Percentiles rank a stretch among this genome's conserved stretches.
Evolutionary conservation across 2,888 invertebrate species (phyloP).

Genomic region (Harpalus rubripes): DNA sequence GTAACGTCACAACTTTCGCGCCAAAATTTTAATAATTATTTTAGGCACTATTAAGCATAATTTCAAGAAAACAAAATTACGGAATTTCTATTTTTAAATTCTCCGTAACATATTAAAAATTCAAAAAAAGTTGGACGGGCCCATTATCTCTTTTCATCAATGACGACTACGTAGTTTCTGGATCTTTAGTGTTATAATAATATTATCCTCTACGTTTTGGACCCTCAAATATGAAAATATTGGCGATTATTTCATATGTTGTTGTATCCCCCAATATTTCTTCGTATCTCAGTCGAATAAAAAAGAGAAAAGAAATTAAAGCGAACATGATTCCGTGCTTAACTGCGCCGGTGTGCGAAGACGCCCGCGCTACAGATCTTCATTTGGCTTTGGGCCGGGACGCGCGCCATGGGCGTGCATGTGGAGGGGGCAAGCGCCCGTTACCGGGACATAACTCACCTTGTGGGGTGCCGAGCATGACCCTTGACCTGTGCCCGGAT

Average conservation of each 20-base stretch:
- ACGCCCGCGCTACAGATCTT: constrained; percentile 61
- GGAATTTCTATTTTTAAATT: too few species aligned
- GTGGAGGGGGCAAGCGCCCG: not conserved
- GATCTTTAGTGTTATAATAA: too few species aligned
- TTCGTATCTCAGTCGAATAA: constrained; percentile 27
- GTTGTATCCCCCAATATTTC: not conserved
- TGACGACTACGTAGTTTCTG: too few species aligned
- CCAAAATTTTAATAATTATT: too few species aligned
- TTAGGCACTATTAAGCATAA: too few species aligned
- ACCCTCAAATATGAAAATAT: too few species aligned
- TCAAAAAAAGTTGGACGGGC: too few species aligned
- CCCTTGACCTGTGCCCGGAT: constrained; percentile 26
- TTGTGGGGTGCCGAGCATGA: not conserved
- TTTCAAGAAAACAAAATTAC: too few species aligned
- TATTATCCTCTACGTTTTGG: too few species aligned
- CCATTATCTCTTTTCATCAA: too few species aligned
- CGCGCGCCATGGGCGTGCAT: constrained; percentile 68
- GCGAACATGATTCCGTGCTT: constrained; percentile 66
- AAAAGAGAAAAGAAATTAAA: constrained; percentile 63
- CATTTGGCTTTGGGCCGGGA: constrained; percentile 54
- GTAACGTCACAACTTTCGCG: too few species aligned
- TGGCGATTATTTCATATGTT: not conserved
- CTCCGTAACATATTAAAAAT: too few species aligned
- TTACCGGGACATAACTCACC: constrained; percentile 41
- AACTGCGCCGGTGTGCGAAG: constrained; percentile 50